Evolutionary conservation across 2,113 vertebrate genomes (phyloP).

Genomic region (Notothenia rossii): DNA sequence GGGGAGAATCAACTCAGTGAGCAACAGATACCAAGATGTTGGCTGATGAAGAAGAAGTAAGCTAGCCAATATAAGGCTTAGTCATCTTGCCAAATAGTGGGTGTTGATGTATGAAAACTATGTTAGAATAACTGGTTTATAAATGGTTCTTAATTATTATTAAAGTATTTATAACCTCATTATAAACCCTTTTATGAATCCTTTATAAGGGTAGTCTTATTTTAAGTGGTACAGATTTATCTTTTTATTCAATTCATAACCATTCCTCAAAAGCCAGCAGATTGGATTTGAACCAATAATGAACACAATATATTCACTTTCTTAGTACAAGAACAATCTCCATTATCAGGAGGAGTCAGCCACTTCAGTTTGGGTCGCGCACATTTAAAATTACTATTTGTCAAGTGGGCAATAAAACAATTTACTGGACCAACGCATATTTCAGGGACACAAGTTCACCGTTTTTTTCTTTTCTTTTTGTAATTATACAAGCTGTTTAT

Average conservation of each 20-base stretch:
- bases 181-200: too few species aligned
- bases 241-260: not conserved
- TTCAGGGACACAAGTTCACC: not conserved
- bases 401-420: not conserved
- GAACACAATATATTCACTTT: not conserved
- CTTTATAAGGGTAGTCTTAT: too few species aligned
- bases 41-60: too few species aligned
- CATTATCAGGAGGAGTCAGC: not conserved
- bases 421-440: not conserved
- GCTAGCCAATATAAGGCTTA: too few species aligned
- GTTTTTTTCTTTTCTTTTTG: not conserved
- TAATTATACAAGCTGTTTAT: not conserved
- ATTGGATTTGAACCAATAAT: not conserved
- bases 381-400: slow-evolving; percentile 2
- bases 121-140: too few species aligned
- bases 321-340: too few species aligned
- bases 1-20: too few species aligned
- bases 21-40: too few species aligned
- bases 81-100: too few species aligned
- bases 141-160: too few species aligned
- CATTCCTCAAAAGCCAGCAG: not conserved
- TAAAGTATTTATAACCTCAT: too few species aligned
- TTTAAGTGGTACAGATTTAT: not conserved
- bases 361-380: not conserved
- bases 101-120: too few species aligned